These are phyloP conservation scores for Reticulitermes speratus DNA, from an alignment of 1,140 invertebrate species.

Conservation along the genomic window DNA sequence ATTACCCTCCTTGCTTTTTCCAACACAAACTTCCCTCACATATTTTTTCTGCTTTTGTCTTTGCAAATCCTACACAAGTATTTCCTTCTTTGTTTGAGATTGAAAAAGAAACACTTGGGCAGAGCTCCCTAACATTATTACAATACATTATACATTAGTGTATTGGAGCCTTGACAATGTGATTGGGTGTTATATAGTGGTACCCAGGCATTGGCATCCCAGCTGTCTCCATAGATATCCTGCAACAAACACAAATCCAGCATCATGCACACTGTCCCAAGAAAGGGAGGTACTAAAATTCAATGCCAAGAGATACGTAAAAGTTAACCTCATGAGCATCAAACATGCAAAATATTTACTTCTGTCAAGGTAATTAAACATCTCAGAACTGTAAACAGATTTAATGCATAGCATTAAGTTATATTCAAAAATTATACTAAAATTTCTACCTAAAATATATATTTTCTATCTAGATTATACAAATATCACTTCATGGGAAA, in stretches of 20 bases:
- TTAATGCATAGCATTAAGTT: no score
- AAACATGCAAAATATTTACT: no score
- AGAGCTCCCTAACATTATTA: slow-evolving; percentile 29
- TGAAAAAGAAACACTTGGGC: neutral
- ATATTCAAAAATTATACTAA: no score
- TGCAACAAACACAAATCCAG: slow-evolving; percentile 52
- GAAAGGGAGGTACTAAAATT: no score
- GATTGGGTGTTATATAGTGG: slow-evolving; percentile 87
- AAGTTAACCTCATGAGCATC: no score
- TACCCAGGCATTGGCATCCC: slow-evolving; percentile 84
- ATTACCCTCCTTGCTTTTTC: neutral
- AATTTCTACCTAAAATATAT: no score
- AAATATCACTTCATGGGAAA: no score
- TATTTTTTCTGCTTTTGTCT: no score
- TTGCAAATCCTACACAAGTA: neutral
- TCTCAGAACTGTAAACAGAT: no score
- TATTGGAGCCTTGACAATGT: slow-evolving; percentile 87
- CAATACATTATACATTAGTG: slow-evolving; percentile 59
- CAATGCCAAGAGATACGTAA: no score
- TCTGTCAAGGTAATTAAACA: no score
- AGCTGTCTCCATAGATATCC: slow-evolving; percentile 91
- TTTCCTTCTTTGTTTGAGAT: neutral
- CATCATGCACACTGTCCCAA: slow-evolving; percentile 35
- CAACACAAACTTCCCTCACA: neutral
- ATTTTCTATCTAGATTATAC: no score